Conservation (phyloP, 2,797 vertebrate species). For the Morelia viridis region DNA sequence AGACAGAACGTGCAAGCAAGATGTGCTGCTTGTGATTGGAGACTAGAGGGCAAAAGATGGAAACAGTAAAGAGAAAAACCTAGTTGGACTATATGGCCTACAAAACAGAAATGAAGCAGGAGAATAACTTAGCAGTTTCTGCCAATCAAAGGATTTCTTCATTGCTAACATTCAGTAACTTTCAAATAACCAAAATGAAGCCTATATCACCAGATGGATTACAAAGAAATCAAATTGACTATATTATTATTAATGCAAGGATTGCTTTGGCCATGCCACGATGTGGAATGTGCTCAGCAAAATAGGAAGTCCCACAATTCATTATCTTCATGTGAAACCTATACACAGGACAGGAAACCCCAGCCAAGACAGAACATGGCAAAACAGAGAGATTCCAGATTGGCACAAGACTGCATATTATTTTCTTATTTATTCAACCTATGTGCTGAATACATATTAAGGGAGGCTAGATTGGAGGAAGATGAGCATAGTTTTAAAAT, state of each 20-base stretch:
- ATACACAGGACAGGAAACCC: neutral
- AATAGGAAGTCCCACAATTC: neutral
- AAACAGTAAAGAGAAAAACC: neutral
- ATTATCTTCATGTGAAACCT: neutral
- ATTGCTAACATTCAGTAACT: neutral
- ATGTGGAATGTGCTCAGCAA: neutral
- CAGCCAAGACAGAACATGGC: neutral
- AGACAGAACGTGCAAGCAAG: neutral
- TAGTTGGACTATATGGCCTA: neutral
- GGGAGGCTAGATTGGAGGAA: neutral
- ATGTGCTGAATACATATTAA: neutral
- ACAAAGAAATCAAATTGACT: neutral
- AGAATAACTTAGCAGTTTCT: neutral
- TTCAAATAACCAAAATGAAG: neutral
- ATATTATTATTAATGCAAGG: neutral
- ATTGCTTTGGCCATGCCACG: neutral
- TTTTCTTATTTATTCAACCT: neutral
- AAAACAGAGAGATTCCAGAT: neutral
- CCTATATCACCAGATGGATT: neutral
- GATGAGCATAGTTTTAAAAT: neutral
- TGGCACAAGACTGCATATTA: neutral
- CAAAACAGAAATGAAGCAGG: neutral
- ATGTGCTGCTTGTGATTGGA: neutral
- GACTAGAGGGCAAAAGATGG: neutral
- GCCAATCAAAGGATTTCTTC: neutral